These are phyloP conservation scores for Lasioglossum malachurum DNA, from an alignment of 2,888 invertebrate genomes.

Conservation along the genomic window DNA sequence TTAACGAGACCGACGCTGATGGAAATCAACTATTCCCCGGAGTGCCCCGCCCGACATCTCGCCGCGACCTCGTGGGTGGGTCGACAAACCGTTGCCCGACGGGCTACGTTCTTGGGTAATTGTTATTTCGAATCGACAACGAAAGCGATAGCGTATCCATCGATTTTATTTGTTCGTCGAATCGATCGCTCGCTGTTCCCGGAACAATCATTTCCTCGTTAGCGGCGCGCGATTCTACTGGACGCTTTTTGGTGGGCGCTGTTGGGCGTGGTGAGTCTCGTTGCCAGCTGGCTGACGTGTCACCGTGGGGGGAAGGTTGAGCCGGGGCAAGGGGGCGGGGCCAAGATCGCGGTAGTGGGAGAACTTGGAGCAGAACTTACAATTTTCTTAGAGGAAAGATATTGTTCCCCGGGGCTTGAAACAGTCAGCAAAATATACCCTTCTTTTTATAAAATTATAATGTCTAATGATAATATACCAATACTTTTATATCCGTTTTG, in stretches of 20 bases:
- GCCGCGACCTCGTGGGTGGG: constrained; percentile 36
- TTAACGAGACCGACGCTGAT: constrained; percentile 45
- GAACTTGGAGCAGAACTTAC: not conserved
- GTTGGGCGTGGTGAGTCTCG: not conserved
- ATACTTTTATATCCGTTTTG: too few species aligned
- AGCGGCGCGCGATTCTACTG: not conserved
- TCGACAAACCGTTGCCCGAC: constrained; percentile 26
- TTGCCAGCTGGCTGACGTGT: too few species aligned
- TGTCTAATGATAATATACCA: too few species aligned
- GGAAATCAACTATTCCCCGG: constrained; percentile 40
- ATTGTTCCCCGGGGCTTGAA: not conserved
- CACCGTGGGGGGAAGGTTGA: not conserved
- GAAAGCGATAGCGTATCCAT: not conserved
- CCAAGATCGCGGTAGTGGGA: not conserved
- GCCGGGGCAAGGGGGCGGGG: not conserved
- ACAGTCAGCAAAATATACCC: too few species aligned
- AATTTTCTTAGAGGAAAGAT: not conserved
- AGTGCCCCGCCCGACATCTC: not conserved
- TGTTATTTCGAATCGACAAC: not conserved
- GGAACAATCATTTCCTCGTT: not conserved
- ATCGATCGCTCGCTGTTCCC: not conserved
- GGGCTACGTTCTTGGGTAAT: not conserved
- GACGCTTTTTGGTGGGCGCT: not conserved
- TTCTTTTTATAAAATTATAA: too few species aligned
- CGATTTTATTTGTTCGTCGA: not conserved